Percentiles rank a stretch among this genome's conserved stretches.
Evolutionary conservation across 2,113 vertebrate species (phyloP).

Genomic region (Leucoraja erinaceus): DNA sequence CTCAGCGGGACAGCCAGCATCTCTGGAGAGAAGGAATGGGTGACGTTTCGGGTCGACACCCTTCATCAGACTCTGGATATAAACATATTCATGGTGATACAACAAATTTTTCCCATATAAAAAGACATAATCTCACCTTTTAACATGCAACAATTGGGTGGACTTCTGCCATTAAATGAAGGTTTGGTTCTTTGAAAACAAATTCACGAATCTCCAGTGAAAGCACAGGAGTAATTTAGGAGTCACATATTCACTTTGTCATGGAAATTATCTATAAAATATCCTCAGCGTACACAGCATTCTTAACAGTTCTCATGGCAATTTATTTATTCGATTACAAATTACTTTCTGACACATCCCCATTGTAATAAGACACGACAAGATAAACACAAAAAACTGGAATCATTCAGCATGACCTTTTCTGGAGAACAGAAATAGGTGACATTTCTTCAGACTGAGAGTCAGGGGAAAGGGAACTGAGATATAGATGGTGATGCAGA

Average conservation of each 20-base stretch:
- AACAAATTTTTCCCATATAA: background rate
- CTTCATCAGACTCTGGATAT: too few relatives aligned
- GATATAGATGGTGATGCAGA: too few relatives aligned
- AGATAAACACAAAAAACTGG: background rate
- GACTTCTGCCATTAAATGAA: background rate
- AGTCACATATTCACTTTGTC: background rate
- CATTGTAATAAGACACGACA: background rate
- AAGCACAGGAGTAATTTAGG: background rate
- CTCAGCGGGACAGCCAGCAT: too few relatives aligned
- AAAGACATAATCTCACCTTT: background rate
- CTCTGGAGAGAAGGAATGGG: too few relatives aligned
- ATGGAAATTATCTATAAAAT: background rate
- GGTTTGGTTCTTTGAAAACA: background rate
- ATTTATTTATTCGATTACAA: background rate
- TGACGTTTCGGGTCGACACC: too few relatives aligned
- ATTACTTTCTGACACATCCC: background rate
- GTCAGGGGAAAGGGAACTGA: too few relatives aligned
- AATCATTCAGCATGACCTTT: too few relatives aligned
- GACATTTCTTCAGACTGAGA: too few relatives aligned
- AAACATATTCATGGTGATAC: background rate
- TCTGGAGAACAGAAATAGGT: too few relatives aligned
- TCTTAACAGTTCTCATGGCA: background rate
- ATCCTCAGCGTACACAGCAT: background rate
- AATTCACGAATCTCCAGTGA: background rate
- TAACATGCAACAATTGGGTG: background rate